These are phyloP conservation scores for Machaerirhynchus nigripectus DNA, from an alignment of 2,113 vertebrate species.

Conservation along the genomic window DNA sequence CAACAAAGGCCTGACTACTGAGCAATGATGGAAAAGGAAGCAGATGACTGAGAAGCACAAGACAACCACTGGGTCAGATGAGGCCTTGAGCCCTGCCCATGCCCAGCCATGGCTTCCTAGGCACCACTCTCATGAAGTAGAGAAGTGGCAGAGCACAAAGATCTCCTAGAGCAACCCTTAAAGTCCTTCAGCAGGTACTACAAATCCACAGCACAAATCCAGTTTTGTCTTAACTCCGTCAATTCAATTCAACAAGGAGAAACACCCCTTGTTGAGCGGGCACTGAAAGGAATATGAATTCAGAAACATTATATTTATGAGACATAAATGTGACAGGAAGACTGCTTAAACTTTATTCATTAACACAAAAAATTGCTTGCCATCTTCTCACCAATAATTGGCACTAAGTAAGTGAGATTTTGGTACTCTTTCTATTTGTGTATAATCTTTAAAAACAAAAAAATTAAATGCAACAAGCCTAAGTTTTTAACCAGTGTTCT, in stretches of 20 bases:
- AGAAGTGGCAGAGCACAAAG: neutral
- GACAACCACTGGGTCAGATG: accelerated
- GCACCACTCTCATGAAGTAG: accelerated
- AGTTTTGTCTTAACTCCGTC: neutral
- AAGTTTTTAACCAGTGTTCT: neutral
- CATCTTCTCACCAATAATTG: slow-evolving; percentile 10
- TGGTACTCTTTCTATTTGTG: neutral
- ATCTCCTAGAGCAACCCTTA: neutral
- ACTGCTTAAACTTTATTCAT: neutral
- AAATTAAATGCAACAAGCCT: neutral
- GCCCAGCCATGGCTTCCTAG: neutral
- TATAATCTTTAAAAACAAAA: neutral
- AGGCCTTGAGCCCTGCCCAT: neutral
- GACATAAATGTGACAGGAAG: neutral
- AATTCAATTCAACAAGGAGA: neutral
- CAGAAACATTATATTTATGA: neutral
- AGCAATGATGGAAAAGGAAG: neutral
- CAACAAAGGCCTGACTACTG: neutral
- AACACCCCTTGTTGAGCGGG: neutral
- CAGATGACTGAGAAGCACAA: neutral
- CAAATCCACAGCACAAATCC: neutral
- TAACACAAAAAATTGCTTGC: neutral
- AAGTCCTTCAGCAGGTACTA: neutral
- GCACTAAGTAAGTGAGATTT: neutral
- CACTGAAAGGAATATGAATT: neutral